Evolutionary conservation across 2,797 vertebrate species (phyloP).

Genomic region (Mus caroli): DNA sequence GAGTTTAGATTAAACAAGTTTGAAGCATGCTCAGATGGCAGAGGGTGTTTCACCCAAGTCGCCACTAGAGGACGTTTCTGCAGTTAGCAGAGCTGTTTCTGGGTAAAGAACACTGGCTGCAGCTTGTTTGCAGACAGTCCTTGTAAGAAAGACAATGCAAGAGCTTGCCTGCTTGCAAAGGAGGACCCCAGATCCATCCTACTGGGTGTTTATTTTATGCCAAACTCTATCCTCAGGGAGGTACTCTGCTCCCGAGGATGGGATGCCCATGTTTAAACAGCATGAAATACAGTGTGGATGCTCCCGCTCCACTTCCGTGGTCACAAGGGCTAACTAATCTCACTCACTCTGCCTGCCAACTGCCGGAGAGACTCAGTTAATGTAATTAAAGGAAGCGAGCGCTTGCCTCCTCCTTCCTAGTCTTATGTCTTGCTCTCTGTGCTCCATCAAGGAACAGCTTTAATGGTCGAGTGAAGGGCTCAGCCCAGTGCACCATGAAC

Average conservation of each 20-base stretch:
- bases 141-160: background rate
- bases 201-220: background rate
- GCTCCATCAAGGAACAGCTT: conserved; percentile 70
- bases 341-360: conserved; percentile 61
- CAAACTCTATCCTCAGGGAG: background rate
- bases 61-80: background rate
- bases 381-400: conserved; percentile 70
- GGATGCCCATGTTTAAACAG: background rate
- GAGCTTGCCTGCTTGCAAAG: fast-evolving
- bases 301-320: background rate
- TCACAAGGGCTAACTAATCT: conserved; percentile 64
- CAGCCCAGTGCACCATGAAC: conserved; percentile 75
- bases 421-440: background rate
- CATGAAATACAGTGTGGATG: background rate
- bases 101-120: background rate
- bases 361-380: conserved; percentile 64
- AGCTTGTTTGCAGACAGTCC: background rate
- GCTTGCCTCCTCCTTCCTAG: conserved; percentile 61
- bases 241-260: background rate
- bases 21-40: background rate
- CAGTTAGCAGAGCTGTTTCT: background rate
- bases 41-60: background rate
- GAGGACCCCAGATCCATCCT: background rate
- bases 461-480: conserved; percentile 82
- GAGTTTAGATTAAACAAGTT: no score